Evolutionary conservation across 2,797 vertebrate species (phyloP), one percentile per base, ranked within the genome.

Genomic region (Poeciliopsis presidionis): DNA sequence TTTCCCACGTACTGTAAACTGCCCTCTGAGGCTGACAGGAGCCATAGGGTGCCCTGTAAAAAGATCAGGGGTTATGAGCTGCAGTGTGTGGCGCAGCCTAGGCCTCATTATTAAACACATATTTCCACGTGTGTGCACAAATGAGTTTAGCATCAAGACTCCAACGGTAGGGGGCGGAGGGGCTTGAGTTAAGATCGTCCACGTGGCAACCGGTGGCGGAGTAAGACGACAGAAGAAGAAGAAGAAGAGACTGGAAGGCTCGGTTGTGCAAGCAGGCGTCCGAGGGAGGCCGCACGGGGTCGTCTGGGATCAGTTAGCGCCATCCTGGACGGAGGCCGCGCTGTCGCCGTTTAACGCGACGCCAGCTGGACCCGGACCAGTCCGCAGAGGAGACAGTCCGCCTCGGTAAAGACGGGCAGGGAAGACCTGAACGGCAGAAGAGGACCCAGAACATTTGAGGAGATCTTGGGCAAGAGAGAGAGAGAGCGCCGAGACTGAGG

Each of bases 1-100:
- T 92, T 90, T 90, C 84, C 85, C 84, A 86, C 63, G 83, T 80
- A 87, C 86, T 74, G 61, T 90, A 90, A 91, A 90, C 74, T 75
- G 76, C 82, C 80, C 86, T 84, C 75, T 61, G 78, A 71, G 81
- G 80, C 76, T 77, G 84, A 79, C 77, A 73, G 74, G 43, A 83
- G 84, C 85, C 43, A 65, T 28, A 75, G 78, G 83, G 79, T 83
- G 83, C 81, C 84, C 72, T 53, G 74, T 91, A 90, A 91, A 91
- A 87, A 86, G 84, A 84, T 75, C 33, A 0, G 53, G 87, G 83
- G 83, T 80, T 55, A 8, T 22, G 57, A 69, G 74, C 0, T 76
- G 76, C 79, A 74, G 57, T 73, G 80, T 82, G 78, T 74, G 63
- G 73, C n/a, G 71, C 73, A 46, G 33, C 55, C 49, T 28, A 28